Conservation (phyloP, 1,140 invertebrate species). For the Aphelinus certus region DNA sequence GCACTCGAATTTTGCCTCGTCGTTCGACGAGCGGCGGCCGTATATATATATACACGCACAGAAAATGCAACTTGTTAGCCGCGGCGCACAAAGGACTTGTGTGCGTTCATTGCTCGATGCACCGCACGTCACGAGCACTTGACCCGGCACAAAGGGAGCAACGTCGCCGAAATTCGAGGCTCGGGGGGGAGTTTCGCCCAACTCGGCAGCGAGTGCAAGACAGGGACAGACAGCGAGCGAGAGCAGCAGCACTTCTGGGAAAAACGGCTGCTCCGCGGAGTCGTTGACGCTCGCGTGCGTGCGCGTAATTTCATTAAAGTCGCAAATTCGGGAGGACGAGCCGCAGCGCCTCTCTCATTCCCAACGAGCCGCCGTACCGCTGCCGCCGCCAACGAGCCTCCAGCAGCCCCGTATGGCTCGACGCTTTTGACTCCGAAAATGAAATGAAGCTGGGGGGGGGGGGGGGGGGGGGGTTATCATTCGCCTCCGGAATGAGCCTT, state of each 20-base stretch:
- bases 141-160: slow-evolving; percentile 19
- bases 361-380: slow-evolving; percentile 9
- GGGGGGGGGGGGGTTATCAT: neutral
- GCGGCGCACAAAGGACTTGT: too few relatives aligned
- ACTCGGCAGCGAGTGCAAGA: neutral
- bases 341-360: neutral
- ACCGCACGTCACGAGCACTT: neutral
- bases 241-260: slow-evolving; percentile 2
- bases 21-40: too few relatives aligned
- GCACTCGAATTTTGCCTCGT: too few relatives aligned
- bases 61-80: too few relatives aligned
- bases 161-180: slow-evolving; percentile 1
- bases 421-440: slow-evolving; percentile 8
- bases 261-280: neutral
- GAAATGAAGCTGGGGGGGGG: neutral
- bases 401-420: neutral
- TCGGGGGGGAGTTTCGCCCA: neutral
- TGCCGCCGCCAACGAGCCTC: neutral
- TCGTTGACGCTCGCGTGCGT: slow-evolving; percentile 7
- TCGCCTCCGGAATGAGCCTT: neutral
- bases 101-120: neutral
- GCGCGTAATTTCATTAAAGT: slow-evolving; percentile 31
- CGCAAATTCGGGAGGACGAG: slow-evolving; percentile 12
- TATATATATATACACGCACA: too few relatives aligned
- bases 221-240: too few relatives aligned